phyloP scores from a whole-genome alignment of 35 echinoderm and acorn worm genomes.

The Hemicentrotus pulcherrimus region DNA sequence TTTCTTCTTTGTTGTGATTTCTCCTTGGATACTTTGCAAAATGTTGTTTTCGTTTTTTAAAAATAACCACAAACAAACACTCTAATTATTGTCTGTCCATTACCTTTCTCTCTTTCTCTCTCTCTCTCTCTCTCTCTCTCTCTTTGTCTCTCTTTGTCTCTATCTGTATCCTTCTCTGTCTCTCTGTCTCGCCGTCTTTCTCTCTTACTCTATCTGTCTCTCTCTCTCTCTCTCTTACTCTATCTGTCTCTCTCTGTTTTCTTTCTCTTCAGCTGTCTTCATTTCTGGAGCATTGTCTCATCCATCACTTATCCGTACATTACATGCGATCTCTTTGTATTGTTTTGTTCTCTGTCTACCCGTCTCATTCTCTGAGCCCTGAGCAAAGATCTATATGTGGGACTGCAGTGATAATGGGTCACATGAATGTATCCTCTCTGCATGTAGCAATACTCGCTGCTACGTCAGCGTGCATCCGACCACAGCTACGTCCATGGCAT shows the following conservation, averaged over 20 bases:
- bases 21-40: too few species aligned
- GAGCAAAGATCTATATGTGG: conserved; percentile 1
- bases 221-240: neutral
- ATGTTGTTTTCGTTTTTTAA: too few species aligned
- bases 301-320: neutral
- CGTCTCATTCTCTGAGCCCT: neutral
- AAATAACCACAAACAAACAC: too few species aligned
- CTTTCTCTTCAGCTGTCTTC: neutral
- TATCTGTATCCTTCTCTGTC: too few species aligned
- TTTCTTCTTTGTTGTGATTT: too few species aligned
- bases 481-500: neutral
- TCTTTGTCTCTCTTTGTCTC: too few species aligned
- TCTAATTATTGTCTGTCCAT: too few species aligned
- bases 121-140: too few species aligned
- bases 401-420: neutral
- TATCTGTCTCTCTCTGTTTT: neutral
- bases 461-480: neutral
- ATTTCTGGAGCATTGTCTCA: neutral
- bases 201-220: neutral
- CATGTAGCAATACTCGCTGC: neutral
- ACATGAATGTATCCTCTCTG: neutral
- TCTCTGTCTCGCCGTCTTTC: neutral
- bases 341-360: neutral
- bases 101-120: too few species aligned
- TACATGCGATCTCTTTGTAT: too few species aligned